These are phyloP conservation scores for Nomada lathburiana DNA, from an alignment of 2,888 invertebrate species.

Conservation along the genomic window DNA sequence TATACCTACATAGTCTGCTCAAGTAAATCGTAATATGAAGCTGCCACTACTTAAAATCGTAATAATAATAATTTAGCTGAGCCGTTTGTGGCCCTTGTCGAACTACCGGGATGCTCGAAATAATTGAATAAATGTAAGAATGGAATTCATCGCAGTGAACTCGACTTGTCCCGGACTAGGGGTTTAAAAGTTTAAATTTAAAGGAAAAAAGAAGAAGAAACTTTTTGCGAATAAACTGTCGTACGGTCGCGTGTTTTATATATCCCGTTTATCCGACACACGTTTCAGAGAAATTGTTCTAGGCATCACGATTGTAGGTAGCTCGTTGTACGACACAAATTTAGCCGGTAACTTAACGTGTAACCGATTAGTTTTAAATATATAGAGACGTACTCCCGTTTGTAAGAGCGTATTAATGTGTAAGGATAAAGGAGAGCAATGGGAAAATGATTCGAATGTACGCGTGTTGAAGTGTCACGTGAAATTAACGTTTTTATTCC, in stretches of 20 bases:
- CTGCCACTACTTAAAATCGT: slow-evolving; percentile 79
- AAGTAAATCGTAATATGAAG: slow-evolving; percentile 79
- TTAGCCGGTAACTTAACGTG: slow-evolving; percentile 59
- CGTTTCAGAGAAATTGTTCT: slow-evolving; percentile 62
- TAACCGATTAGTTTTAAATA: slow-evolving; percentile 61
- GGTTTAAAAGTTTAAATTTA: not conserved
- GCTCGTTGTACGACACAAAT: slow-evolving; percentile 66
- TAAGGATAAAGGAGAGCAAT: slow-evolving; percentile 33
- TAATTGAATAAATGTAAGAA: not conserved
- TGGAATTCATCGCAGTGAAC: slow-evolving; percentile 10
- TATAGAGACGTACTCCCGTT: slow-evolving; percentile 65
- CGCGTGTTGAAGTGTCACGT: slow-evolving; percentile 39
- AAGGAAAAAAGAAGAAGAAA: not conserved
- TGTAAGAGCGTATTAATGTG: slow-evolving; percentile 59
- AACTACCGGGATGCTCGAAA: slow-evolving; percentile 17
- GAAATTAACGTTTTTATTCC: not conserved
- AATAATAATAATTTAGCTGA: slow-evolving; percentile 65
- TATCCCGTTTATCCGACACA: slow-evolving; percentile 50
- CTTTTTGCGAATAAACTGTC: slow-evolving; percentile 40
- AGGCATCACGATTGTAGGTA: slow-evolving; percentile 65
- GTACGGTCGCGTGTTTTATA: slow-evolving; percentile 60
- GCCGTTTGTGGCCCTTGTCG: slow-evolving; percentile 20
- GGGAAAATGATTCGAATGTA: slow-evolving; percentile 14
- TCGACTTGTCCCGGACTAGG: slow-evolving; percentile 29
- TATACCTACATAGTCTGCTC: slow-evolving; percentile 76